These are phyloP conservation scores for Macrophya annulata DNA, from an alignment of 2,888 invertebrate genomes.

Conservation along the genomic window DNA sequence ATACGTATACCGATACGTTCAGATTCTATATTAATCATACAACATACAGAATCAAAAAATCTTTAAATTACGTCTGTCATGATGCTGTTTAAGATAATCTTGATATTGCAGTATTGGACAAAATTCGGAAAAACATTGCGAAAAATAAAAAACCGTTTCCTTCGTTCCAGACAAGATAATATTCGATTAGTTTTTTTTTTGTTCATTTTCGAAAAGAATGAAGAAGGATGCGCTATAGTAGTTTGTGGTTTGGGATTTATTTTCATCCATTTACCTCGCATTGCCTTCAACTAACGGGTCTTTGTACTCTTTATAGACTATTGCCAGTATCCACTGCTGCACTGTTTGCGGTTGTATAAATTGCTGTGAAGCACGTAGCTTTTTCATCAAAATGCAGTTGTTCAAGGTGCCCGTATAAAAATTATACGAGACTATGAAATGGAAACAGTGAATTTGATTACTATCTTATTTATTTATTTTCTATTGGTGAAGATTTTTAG, in stretches of 20 bases:
- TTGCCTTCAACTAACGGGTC: not conserved
- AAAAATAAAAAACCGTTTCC: not conserved
- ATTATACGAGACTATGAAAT: not conserved
- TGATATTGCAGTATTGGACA: not conserved
- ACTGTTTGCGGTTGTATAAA: slow-evolving; percentile 35
- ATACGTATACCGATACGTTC: not conserved
- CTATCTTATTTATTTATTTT: not conserved
- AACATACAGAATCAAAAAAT: too few species aligned
- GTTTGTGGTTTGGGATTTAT: not conserved
- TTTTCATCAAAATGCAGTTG: slow-evolving; percentile 4
- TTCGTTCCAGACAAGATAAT: not conserved
- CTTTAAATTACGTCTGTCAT: too few species aligned
- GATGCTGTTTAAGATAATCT: not conserved
- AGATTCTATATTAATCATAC: not conserved
- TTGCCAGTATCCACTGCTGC: not conserved
- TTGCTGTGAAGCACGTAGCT: slow-evolving; percentile 10
- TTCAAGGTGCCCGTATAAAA: slow-evolving; percentile 1
- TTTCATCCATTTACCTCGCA: not conserved
- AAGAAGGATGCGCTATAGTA: not conserved
- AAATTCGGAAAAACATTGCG: not conserved
- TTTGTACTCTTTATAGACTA: slow-evolving; percentile 15
- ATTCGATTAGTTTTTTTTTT: not conserved
- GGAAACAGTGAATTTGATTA: not conserved
- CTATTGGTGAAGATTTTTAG: not conserved
- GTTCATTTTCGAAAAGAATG: not conserved